Evolutionary conservation across 2,113 vertebrate genomes (phyloP).

Genomic region (Oostethus manadensis): DNA sequence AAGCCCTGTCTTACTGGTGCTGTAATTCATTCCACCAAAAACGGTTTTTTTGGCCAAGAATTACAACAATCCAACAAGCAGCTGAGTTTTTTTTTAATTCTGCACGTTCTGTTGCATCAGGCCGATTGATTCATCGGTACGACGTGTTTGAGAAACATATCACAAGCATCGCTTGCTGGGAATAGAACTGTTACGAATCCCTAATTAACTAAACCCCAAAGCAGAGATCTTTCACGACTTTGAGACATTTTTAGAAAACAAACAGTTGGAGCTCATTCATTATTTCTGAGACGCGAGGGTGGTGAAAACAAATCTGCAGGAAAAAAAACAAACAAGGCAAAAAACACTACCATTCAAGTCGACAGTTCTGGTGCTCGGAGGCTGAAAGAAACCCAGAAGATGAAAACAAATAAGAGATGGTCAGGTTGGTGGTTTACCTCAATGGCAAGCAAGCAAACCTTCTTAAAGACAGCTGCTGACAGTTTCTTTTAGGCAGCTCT

Average conservation of each 20-base stretch:
- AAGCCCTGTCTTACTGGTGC: constrained; percentile 21
- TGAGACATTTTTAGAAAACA: constrained; percentile 30
- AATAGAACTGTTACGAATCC: constrained; percentile 22
- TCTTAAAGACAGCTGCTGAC: not conserved
- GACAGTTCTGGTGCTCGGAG: not conserved
- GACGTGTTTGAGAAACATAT: constrained; percentile 3
- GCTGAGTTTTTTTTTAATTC: no score
- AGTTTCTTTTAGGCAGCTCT: not conserved
- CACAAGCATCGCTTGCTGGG: constrained; percentile 15
- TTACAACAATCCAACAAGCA: constrained; percentile 2
- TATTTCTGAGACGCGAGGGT: constrained; percentile 39
- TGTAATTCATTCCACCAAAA: constrained; percentile 40
- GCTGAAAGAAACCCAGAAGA: not conserved
- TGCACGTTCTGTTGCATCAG: not conserved
- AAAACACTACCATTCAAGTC: not conserved
- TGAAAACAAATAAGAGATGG: constrained; percentile 5
- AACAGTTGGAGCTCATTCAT: constrained; percentile 42
- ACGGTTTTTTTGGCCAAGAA: not conserved
- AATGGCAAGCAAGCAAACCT: constrained; percentile 10
- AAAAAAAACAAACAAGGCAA: not conserved
- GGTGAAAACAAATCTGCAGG: constrained; percentile 25
- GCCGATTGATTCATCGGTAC: constrained; percentile 22
- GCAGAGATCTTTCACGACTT: constrained; percentile 29
- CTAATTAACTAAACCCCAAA: constrained; percentile 31
- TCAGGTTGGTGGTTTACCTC: constrained; percentile 38